Conservation (phyloP, 2,797 vertebrate species). For the Streptopelia turtur region DNA sequence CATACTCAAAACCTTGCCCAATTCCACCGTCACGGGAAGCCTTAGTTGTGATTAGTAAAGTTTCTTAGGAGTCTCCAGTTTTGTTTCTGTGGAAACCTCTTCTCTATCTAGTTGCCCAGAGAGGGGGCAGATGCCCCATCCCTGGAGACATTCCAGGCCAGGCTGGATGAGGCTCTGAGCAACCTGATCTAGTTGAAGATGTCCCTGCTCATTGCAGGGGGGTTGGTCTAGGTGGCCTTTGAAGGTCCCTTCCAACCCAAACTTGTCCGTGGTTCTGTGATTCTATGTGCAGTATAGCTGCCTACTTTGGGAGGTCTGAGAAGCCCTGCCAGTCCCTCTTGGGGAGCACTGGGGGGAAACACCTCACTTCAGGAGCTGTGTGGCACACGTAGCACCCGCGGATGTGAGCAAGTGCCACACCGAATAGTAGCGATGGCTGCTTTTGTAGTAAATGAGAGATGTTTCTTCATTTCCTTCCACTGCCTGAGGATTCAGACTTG, state of each 20-base stretch:
- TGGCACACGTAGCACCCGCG: fast-evolving
- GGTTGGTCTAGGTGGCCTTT: no score
- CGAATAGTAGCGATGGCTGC: neutral
- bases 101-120: no score
- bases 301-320: neutral
- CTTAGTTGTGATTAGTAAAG: neutral
- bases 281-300: neutral
- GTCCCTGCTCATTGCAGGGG: no score
- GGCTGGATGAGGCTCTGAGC: no score
- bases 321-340: neutral
- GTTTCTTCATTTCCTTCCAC: neutral
- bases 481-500: neutral
- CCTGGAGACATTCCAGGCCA: no score
- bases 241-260: no score
- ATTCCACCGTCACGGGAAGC: neutral
- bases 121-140: no score
- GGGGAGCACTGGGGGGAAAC: neutral
- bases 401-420: neutral
- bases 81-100: neutral
- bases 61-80: neutral
- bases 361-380: neutral
- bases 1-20: fast-evolving
- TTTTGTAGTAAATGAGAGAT: neutral
- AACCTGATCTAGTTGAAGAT: no score
- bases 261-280: no score